Conservation (phyloP, 2,113 vertebrate species). For the Platanista minor region DNA sequence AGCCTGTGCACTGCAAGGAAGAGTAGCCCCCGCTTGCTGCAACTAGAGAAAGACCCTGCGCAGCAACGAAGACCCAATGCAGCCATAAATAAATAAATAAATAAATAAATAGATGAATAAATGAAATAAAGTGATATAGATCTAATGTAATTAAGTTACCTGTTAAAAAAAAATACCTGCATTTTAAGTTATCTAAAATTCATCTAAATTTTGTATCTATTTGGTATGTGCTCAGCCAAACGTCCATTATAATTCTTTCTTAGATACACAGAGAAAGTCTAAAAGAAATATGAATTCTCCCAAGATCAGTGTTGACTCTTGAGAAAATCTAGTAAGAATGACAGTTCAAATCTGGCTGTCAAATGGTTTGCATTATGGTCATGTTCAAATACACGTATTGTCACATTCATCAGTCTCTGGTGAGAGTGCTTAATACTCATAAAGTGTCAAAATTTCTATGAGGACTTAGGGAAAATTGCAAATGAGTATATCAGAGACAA, state of each 20-base stretch:
- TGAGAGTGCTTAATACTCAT: not conserved
- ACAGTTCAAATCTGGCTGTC: not conserved
- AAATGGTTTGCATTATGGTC: not conserved
- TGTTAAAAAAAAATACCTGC: not conserved
- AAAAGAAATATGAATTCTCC: not conserved
- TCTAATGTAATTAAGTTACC: too few species aligned
- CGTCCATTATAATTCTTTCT: not conserved
- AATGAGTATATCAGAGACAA: not conserved
- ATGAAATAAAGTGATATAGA: too few species aligned
- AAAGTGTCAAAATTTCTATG: not conserved
- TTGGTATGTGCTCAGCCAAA: not conserved
- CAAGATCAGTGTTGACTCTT: not conserved
- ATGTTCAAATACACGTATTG: not conserved
- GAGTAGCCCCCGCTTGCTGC: too few species aligned
- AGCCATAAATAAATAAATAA: too few species aligned
- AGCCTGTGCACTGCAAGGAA: rapidly evolving
- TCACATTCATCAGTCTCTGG: not conserved
- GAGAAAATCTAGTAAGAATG: not conserved
- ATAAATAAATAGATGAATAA: too few species aligned
- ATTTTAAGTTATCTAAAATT: not conserved
- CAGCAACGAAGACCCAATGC: too few species aligned
- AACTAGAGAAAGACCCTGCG: too few species aligned
- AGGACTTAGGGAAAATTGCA: not conserved
- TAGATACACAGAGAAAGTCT: not conserved
- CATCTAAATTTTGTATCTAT: not conserved